These are phyloP conservation scores for Meda fulgida DNA, from an alignment of 2,797 vertebrate species.

Conservation along the genomic window DNA sequence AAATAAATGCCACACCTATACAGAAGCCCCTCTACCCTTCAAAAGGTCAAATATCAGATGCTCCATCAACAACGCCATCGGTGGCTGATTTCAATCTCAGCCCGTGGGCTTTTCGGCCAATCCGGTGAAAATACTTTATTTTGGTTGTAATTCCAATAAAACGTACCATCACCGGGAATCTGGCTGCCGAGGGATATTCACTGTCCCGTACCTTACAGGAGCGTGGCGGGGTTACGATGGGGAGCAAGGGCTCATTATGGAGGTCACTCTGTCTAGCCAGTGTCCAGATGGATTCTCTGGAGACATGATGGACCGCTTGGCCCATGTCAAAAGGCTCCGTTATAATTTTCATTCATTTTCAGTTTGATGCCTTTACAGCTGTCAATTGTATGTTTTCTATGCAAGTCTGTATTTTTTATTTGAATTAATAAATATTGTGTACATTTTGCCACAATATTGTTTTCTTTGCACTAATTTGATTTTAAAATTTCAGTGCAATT, in stretches of 20 bases:
- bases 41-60: conserved; percentile 29
- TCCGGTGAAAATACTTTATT: conserved; percentile 45
- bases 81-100: conserved; percentile 35
- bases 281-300: conserved; percentile 63
- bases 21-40: conserved; percentile 13
- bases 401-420: neutral
- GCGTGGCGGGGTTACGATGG: conserved; percentile 35
- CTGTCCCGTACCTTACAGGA: conserved; percentile 27
- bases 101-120: conserved; percentile 7
- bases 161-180: neutral
- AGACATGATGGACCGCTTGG: conserved; percentile 48
- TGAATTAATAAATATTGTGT: conserved; percentile 19
- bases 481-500: neutral
- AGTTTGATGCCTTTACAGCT: conserved; percentile 1
- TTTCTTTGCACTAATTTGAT: neutral
- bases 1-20: conserved; percentile 25
- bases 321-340: conserved; percentile 34
- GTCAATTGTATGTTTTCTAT: neutral
- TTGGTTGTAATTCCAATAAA: conserved; percentile 52
- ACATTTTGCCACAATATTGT: neutral
- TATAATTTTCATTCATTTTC: conserved; percentile 42
- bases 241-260: conserved; percentile 50
- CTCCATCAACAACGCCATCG: conserved; percentile 8
- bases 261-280: conserved; percentile 64
- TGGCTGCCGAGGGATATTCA: neutral